Base-by-base conservation (phyloP, 2,888 invertebrate species). In the Limnephilus auricula region DNA sequence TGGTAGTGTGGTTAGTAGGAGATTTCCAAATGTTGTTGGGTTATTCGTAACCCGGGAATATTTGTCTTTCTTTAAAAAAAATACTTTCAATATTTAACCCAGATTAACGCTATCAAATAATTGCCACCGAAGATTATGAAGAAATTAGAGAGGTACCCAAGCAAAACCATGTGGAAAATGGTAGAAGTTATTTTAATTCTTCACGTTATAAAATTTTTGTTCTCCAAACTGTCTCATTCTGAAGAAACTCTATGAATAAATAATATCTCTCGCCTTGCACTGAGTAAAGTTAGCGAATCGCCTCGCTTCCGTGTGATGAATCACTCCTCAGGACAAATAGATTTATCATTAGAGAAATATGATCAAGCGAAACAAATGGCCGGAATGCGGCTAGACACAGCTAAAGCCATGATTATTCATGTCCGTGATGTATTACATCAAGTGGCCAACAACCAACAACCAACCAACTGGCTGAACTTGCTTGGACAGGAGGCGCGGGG, bases 341-440 rank as follows among this genome's bases (percentile, higher is more conserved):
- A 87, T 87, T 65, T 87, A 87, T 87, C 87, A 87, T 50, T 87
- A 34, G 25, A 65, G 65, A 31, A 45, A 87, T 87, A 65, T 65
- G 87, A 87, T 87, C 31, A 87, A 45, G 87, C 32, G 31, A 65
- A 65, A n/a, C 50, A 50, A 32, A 50, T 31, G 50, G 50, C 30
- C 34, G 87, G 50, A 45, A 50, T 45, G 50, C 65, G 65, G 34
- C 31, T 40, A 40, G 40, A 40, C 85, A 85, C 84, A 30, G n/a
- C 13, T 40, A 34, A n/a, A 34, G 13, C 34, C 85, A 45, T 40
- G 45, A 13, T 30, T 85, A 40, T 85, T 85, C 45, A 85, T 85
- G 40, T 85, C 37, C 37, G 85, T 30, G 40, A 84, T 40, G 84
- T 65, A 65, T 65, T 65, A 65, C 50, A 65, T 25, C 18, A 65